A percentile compares a stretch with the other conserved stretches of the same genome.
Evolutionary conservation across 2,888 invertebrate genomes (phyloP).

Genomic region (Hipparchia sbordonii): DNA sequence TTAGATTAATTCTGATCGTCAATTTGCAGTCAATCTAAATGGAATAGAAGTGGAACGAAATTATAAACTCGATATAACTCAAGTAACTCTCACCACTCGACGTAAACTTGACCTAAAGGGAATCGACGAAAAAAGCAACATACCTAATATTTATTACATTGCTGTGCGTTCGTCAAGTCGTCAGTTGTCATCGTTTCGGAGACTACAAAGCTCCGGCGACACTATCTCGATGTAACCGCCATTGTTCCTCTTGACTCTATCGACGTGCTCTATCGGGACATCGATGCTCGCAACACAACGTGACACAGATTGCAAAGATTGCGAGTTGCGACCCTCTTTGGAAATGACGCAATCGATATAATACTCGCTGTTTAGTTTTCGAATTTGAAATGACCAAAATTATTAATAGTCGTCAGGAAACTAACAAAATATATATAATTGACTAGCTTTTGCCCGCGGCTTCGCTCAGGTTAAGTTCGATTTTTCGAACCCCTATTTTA

Average conservation of each 20-base stretch:
- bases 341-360: conserved; percentile 13
- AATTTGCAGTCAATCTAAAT: too few relatives aligned
- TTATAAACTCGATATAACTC: too few relatives aligned
- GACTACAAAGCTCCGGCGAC: conserved; percentile 40
- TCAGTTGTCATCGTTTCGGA: conserved; percentile 31
- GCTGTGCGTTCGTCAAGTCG: not conserved
- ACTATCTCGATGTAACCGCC: conserved; percentile 44
- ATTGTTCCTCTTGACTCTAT: conserved; percentile 55
- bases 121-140: too few relatives aligned
- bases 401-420: too few relatives aligned
- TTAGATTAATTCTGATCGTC: too few relatives aligned
- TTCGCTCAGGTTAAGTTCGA: too few relatives aligned
- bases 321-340: conserved; percentile 46
- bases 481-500: too few relatives aligned
- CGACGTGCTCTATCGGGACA: conserved; percentile 70
- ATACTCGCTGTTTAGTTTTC: not conserved
- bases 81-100: too few relatives aligned
- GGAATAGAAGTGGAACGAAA: too few relatives aligned
- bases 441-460: too few relatives aligned
- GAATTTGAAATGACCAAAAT: not conserved
- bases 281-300: conserved; percentile 56
- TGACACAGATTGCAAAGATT: conserved; percentile 68
- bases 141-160: not conserved
- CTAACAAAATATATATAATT: too few relatives aligned
- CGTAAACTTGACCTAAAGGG: too few relatives aligned